These are phyloP conservation scores for Pseudorhombus dupliciocellatus DNA, from an alignment of 2,113 vertebrate genomes.

Conservation along the genomic window DNA sequence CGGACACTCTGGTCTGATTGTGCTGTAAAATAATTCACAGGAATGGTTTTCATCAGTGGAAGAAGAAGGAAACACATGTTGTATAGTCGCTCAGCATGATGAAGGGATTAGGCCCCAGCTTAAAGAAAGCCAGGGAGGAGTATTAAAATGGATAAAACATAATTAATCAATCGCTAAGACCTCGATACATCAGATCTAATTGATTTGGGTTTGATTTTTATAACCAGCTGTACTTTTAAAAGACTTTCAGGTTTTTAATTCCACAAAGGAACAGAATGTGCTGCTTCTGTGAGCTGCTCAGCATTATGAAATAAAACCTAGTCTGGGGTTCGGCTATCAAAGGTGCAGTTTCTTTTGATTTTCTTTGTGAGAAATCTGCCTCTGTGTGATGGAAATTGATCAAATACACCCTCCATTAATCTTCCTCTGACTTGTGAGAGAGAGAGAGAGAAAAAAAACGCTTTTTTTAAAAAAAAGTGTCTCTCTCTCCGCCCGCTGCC, in stretches of 20 bases:
- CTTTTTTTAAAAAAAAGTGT: constrained; percentile 4
- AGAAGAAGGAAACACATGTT: neutral
- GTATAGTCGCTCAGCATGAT: constrained; percentile 26
- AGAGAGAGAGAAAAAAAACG: constrained; percentile 12
- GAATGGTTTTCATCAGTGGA: constrained; percentile 10
- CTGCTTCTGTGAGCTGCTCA: constrained; percentile 35
- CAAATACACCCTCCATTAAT: constrained; percentile 66
- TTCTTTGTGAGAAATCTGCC: constrained; percentile 58
- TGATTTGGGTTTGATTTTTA: constrained; percentile 46
- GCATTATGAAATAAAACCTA: constrained; percentile 58
- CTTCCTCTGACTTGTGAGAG: constrained; percentile 46
- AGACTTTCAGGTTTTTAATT: constrained; percentile 26
- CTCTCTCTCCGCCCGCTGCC: constrained; percentile 31
- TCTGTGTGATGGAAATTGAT: constrained; percentile 64
- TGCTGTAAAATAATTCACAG: constrained; percentile 24
- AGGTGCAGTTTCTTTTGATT: constrained; percentile 61
- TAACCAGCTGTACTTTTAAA: constrained; percentile 30
- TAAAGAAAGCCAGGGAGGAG: constrained; percentile 17
- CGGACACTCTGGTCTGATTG: constrained; percentile 2
- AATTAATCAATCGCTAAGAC: constrained; percentile 23
- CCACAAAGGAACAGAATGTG: constrained; percentile 23
- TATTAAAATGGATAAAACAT: constrained; percentile 13
- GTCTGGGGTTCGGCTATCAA: constrained; percentile 55
- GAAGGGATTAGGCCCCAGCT: constrained; percentile 26
- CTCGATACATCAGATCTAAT: constrained; percentile 24